A percentile compares a stretch with the other conserved stretches of the same genome.
Conservation (phyloP, 2,113 vertebrate genomes). For the Tonatia bakeri region DNA sequence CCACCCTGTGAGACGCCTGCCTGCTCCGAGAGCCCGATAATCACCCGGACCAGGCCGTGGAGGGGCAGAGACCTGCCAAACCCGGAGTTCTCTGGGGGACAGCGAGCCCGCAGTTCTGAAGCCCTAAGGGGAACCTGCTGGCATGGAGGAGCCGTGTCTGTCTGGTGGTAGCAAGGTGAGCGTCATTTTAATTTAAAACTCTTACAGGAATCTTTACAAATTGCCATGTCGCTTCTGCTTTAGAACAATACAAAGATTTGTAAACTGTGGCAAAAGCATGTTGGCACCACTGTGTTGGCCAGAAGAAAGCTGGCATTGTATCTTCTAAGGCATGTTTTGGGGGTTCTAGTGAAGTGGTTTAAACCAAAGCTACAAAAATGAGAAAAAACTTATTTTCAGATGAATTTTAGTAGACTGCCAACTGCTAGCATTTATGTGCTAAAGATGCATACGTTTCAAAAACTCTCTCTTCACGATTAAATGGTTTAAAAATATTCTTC, state of each 20-base stretch:
- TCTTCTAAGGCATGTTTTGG: slow-evolving; percentile 8
- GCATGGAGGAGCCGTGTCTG: not conserved
- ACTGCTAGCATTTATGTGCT: slow-evolving; percentile 6
- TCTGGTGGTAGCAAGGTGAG: not conserved
- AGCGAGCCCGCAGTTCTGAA: not conserved
- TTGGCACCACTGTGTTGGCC: not conserved
- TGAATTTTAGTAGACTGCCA: not conserved
- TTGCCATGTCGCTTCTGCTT: not conserved
- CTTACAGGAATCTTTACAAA: slow-evolving; percentile 7
- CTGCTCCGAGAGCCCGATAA: not conserved
- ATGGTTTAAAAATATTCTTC: slow-evolving; percentile 38
- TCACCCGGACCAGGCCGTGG: not conserved
- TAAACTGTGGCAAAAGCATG: slow-evolving; percentile 36
- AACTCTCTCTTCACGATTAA: slow-evolving; percentile 22
- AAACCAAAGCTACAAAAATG: slow-evolving; percentile 37
- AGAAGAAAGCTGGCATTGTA: not conserved
- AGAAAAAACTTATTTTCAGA: slow-evolving; percentile 46
- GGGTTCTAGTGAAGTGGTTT: slow-evolving; percentile 44
- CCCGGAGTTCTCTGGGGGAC: not conserved
- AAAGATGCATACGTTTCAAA: not conserved
- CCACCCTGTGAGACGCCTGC: slow-evolving; percentile 49
- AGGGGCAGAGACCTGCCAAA: slow-evolving; percentile 23
- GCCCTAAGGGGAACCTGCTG: not conserved
- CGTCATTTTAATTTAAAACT: slow-evolving; percentile 11
- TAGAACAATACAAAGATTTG: not conserved